These are phyloP conservation scores for Lindbergichthys nudifrons DNA, from an alignment of 2,797 vertebrate species.

Conservation along the genomic window DNA sequence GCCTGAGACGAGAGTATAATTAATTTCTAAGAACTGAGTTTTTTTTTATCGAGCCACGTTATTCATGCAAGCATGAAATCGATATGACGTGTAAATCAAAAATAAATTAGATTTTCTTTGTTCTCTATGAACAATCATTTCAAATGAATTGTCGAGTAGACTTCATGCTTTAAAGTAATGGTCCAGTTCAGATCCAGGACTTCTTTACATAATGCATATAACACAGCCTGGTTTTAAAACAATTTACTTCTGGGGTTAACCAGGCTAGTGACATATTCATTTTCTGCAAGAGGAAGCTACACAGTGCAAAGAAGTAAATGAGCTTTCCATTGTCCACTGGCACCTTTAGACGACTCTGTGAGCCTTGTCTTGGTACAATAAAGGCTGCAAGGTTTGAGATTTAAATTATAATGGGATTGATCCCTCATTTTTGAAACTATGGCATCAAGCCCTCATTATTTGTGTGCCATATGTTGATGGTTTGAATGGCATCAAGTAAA, in stretches of 20 bases:
- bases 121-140: slow-evolving; percentile 76
- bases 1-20: slow-evolving; percentile 78
- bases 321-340: slow-evolving; percentile 69
- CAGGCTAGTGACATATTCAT: slow-evolving; percentile 77
- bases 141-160: slow-evolving; percentile 71
- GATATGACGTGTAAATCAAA: slow-evolving; percentile 80
- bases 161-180: slow-evolving; percentile 66
- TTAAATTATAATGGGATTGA: slow-evolving; percentile 66
- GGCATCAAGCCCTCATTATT: slow-evolving; percentile 47
- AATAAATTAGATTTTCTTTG: slow-evolving; percentile 81
- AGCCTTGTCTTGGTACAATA: slow-evolving; percentile 41
- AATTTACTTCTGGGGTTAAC: slow-evolving; percentile 71
- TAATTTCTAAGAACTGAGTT: slow-evolving; percentile 68
- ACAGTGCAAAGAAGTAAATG: slow-evolving; percentile 58
- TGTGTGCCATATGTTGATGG: slow-evolving; percentile 29
- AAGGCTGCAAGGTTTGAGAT: slow-evolving; percentile 51
- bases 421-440: slow-evolving; percentile 49
- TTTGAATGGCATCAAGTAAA: slow-evolving; percentile 11
- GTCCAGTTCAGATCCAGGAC: slow-evolving; percentile 57
- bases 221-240: slow-evolving; percentile 69
- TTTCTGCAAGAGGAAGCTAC: slow-evolving; percentile 59
- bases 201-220: slow-evolving; percentile 74
- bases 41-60: slow-evolving; percentile 62
- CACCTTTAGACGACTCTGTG: slow-evolving; percentile 43
- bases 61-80: slow-evolving; percentile 78